phyloP scores from a whole-genome alignment of 2,888 invertebrate genomes.

The Zygaena filipendulae region DNA sequence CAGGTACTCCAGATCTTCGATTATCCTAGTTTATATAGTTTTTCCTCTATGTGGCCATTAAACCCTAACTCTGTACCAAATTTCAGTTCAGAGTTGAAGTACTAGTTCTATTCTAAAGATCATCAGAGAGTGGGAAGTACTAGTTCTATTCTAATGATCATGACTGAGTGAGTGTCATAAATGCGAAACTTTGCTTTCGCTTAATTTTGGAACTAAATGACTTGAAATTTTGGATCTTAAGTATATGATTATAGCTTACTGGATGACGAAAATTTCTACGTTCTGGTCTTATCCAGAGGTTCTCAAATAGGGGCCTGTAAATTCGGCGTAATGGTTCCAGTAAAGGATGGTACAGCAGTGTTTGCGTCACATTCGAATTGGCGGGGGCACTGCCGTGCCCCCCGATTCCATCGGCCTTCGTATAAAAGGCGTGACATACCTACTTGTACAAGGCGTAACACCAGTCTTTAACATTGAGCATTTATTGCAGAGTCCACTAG shows the following conservation, averaged over 20 bases:
- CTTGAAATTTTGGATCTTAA: too few relatives aligned
- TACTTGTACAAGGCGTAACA: too few relatives aligned
- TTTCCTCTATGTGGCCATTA: slow-evolving; percentile 6
- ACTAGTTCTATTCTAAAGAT: background rate
- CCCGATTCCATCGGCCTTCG: too few relatives aligned
- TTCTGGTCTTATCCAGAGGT: slow-evolving; percentile 12
- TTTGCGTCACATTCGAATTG: slow-evolving; percentile 12
- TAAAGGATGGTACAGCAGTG: slow-evolving; percentile 13
- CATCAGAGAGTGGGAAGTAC: slow-evolving; percentile 4
- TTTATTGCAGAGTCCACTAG: too few relatives aligned
- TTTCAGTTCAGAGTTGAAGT: slow-evolving; percentile 4
- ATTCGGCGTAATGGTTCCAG: slow-evolving; percentile 13
- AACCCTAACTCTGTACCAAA: slow-evolving; percentile 6
- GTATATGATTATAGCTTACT: too few relatives aligned
- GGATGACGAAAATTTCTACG: too few relatives aligned
- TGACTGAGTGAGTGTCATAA: slow-evolving; percentile 4
- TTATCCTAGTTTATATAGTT: slow-evolving; percentile 5
- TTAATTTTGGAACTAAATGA: too few relatives aligned
- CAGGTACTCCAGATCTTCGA: slow-evolving; percentile 7
- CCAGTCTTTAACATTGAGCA: too few relatives aligned
- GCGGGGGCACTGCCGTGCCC: slow-evolving; percentile 10
- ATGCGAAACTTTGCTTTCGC: too few relatives aligned
- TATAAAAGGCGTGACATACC: too few relatives aligned
- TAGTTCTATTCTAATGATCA: slow-evolving; percentile 5
- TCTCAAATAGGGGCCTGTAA: slow-evolving; percentile 14